A percentile compares a stretch with the other conserved stretches of the same genome.
These are phyloP conservation scores for Progne subis DNA, from an alignment of 2,113 vertebrate species.

Conservation along the genomic window DNA sequence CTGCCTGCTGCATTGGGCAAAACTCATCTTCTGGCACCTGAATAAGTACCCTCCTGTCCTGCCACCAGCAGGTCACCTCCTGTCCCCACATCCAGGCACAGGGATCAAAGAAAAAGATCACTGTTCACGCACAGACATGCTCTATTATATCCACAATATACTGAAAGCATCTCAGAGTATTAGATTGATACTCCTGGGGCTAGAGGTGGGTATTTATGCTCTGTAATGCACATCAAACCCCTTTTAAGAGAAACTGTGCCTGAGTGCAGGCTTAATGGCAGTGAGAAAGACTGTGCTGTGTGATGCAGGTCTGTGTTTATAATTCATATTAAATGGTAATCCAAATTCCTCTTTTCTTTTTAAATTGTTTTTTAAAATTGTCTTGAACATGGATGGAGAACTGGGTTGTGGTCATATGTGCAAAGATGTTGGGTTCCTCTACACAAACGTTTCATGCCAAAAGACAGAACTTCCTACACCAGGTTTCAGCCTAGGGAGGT, in stretches of 20 bases:
- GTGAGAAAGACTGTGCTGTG: neutral
- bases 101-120: neutral
- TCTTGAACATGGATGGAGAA: neutral
- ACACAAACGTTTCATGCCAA: fast-evolving
- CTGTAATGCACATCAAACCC: neutral
- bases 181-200: neutral
- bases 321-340: neutral
- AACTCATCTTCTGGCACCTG: neutral
- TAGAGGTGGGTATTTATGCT: neutral
- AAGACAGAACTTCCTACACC: neutral
- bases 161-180: neutral
- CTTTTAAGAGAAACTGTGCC: neutral
- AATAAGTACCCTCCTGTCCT: neutral
- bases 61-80: neutral
- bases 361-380: neutral
- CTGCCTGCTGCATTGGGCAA: neutral
- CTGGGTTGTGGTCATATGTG: neutral
- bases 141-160: neutral
- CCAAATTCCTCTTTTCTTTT: neutral
- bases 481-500: neutral
- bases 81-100: neutral
- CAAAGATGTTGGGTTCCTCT: neutral
- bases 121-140: neutral
- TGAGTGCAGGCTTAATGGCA: fast-evolving
- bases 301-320: neutral